phyloP scores from a whole-genome alignment of 2,888 invertebrate genomes.

The Therioaphis trifolii region DNA sequence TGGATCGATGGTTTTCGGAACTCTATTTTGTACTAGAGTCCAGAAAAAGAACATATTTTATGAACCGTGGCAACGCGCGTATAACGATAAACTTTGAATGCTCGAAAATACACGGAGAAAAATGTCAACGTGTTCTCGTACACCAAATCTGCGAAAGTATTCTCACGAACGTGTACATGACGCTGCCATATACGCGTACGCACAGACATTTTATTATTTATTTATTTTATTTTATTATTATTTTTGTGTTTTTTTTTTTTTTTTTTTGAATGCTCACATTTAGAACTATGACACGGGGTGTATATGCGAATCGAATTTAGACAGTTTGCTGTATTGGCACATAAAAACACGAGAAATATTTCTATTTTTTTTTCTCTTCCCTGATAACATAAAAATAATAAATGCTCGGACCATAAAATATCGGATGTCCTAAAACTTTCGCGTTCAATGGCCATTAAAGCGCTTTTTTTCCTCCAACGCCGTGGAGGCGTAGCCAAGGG shows the following conservation, averaged over 20 bases:
- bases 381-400: conserved; percentile 47
- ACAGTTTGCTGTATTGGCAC: conserved; percentile 6
- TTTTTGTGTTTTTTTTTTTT: neutral
- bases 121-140: neutral
- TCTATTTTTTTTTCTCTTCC: too few relatives aligned
- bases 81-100: neutral
- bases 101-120: neutral
- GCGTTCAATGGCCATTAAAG: conserved; percentile 52
- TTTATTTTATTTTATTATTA: too few relatives aligned
- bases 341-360: conserved; percentile 28
- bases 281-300: conserved; percentile 1
- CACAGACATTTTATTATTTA: too few relatives aligned
- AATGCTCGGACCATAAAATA: conserved; percentile 45
- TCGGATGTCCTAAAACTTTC: conserved; percentile 50
- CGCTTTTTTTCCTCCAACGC: conserved; percentile 38
- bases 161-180: neutral
- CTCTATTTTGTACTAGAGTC: too few relatives aligned
- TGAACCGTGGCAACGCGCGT: neutral
- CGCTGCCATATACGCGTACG: too few relatives aligned
- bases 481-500: conserved; percentile 30
- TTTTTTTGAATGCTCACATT: too few relatives aligned
- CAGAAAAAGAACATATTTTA: too few relatives aligned
- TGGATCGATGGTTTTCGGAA: too few relatives aligned
- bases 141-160: neutral
- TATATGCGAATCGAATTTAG: conserved; percentile 34